Evolutionary conservation across 2,888 invertebrate species (phyloP).

Genomic region (Parnassius glacialis): DNA sequence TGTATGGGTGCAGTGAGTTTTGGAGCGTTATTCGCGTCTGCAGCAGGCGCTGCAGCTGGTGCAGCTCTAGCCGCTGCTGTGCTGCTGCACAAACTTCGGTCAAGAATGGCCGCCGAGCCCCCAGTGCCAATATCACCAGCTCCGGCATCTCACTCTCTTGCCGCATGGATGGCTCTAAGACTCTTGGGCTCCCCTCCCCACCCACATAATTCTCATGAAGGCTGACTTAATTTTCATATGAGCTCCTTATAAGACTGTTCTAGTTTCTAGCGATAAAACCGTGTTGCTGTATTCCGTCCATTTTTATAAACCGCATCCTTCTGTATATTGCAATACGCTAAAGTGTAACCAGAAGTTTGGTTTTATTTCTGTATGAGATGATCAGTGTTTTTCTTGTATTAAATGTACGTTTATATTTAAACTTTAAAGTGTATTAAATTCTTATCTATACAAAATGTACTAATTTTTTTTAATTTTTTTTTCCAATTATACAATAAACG

Average conservation of each 20-base stretch:
- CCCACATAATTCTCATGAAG: constrained; percentile 58
- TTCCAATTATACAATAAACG: too few relatives aligned
- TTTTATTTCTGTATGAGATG: constrained; percentile 18
- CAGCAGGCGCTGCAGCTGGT: constrained; percentile 92
- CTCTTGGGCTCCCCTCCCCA: constrained; percentile 79
- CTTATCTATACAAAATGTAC: neutral
- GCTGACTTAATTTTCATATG: constrained; percentile 40
- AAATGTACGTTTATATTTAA: neutral
- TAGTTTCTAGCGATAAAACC: constrained; percentile 34
- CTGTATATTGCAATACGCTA: constrained; percentile 25
- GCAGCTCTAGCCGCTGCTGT: constrained; percentile 93
- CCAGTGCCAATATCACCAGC: constrained; percentile 68
- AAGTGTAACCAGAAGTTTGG: too few relatives aligned
- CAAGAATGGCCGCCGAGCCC: constrained; percentile 83
- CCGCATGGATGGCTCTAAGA: constrained; percentile 88
- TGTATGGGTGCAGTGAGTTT: constrained; percentile 95
- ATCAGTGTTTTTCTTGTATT: constrained; percentile 37
- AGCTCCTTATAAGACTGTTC: constrained; percentile 41
- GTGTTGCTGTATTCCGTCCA: constrained; percentile 19
- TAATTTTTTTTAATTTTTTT: too few relatives aligned
- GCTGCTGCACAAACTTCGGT: constrained; percentile 89
- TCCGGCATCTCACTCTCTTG: constrained; percentile 83
- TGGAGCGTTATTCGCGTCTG: constrained; percentile 92
- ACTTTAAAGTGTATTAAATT: neutral
- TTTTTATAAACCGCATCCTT: constrained; percentile 10